Evolutionary conservation across 2,797 vertebrate species (phyloP), one percentile per base, ranked within the genome.

Genomic region (Microctenopoma steveboyesi): DNA sequence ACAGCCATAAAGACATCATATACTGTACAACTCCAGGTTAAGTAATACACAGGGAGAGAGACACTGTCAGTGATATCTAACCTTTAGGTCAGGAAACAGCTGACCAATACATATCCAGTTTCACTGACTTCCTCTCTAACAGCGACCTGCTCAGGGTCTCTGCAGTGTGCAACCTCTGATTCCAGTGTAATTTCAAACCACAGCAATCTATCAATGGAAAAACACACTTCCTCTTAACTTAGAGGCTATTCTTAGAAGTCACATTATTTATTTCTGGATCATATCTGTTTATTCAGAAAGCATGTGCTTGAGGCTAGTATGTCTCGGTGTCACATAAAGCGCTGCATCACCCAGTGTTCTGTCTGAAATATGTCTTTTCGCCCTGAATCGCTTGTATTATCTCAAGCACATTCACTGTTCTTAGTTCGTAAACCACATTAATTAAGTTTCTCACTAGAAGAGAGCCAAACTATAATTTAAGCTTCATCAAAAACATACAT

Each of bases 21-120:
- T 33, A 64, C 49, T 48, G 11, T 18, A 3, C n/a, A 46, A 69
- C 60, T 30, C n/a, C n/a, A 18, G n/a, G 46, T 53, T 6, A 64
- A 51, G n/a, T 43, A 28, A 54, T 56, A 71, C n/a, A 11, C 27
- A 28, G 28, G 49, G 14, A 75, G 45, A 45, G 73, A 45, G 72
- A 58, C 55, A 81, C 52, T 81, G 72, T 84, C 75, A 80, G 85
- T 67, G 72, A 90, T 79, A 84, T 82, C 54, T 37, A 59, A 54
- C 42, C 93, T 93, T 88, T 83, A 65, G 91, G 86, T 87, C 87
- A 89, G 74, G 53, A 90, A 93, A 92, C 69, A 88, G 94, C 93
- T 94, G 93, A 93, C 92, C 89, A 76, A 22, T 51, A 79, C 83
- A 51, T 84, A 91, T 95, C 91, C 43, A 8, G 69, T 95, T 94